A percentile compares a stretch with the other conserved stretches of the same genome.
These are phyloP conservation scores for Cosmia pyralina DNA, from an alignment of 2,888 invertebrate genomes.

Conservation along the genomic window DNA sequence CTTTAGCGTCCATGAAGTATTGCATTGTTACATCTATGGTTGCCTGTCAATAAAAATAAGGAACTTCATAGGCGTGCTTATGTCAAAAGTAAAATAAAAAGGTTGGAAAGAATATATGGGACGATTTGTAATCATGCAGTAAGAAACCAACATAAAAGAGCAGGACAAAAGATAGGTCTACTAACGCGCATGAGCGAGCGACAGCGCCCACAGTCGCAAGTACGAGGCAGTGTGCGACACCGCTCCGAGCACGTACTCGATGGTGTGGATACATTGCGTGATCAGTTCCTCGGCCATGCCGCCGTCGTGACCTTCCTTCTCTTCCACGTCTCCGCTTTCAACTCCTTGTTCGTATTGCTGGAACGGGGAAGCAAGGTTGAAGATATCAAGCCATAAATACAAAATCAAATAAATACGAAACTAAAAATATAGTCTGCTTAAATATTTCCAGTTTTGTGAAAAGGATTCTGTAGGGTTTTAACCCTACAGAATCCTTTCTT, in stretches of 20 bases:
- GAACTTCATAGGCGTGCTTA: too few species aligned
- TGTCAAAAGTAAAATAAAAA: too few species aligned
- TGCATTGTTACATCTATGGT: too few species aligned
- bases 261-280: conserved; percentile 96
- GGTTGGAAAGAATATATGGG: too few species aligned
- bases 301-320: conserved; percentile 81
- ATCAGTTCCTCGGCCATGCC: conserved; percentile 94
- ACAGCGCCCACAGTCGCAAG: conserved; percentile 96
- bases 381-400: not conserved
- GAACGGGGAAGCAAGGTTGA: not conserved
- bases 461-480: too few species aligned
- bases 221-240: conserved; percentile 98
- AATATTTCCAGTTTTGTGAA: too few species aligned
- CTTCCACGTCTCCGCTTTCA: conserved; percentile 77
- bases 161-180: conserved; percentile 61
- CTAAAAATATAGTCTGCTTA: too few species aligned
- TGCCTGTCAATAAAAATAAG: too few species aligned
- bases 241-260: conserved; percentile 97
- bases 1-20: too few species aligned
- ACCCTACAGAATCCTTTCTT: too few species aligned
- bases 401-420: not conserved
- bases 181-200: conserved; percentile 96
- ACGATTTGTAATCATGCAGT: too few species aligned
- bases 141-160: not conserved
- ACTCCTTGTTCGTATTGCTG: conserved; percentile 82